Evolutionary conservation across 2,888 invertebrate species (phyloP).

Genomic region (Seladonia tumulorum): DNA sequence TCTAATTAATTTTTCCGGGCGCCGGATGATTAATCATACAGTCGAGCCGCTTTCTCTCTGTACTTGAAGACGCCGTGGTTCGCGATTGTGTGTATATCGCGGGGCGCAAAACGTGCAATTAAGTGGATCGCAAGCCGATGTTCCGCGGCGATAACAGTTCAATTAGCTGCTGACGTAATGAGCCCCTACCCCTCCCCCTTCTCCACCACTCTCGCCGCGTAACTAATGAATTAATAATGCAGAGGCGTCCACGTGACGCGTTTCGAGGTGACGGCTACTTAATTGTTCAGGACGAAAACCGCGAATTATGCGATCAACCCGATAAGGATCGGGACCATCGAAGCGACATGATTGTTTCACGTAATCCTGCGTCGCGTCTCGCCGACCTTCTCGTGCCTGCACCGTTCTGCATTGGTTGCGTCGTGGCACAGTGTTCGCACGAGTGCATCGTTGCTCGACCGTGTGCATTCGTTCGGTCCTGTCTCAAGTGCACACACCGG

Average conservation of each 20-base stretch:
- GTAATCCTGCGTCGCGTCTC: constrained; percentile 36
- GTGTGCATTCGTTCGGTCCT: not conserved
- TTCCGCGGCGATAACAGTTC: constrained; percentile 31
- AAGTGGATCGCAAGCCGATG: constrained; percentile 21
- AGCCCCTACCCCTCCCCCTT: not conserved
- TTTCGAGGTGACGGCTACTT: constrained; percentile 31
- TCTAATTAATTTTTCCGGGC: constrained; percentile 9
- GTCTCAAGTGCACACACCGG: not conserved
- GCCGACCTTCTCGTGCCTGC: constrained; percentile 29
- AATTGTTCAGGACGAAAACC: constrained; percentile 54
- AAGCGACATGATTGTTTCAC: constrained; percentile 52
- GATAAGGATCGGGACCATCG: constrained; percentile 54
- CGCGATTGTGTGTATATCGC: constrained; percentile 9
- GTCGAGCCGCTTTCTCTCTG: not conserved
- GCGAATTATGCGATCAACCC: constrained; percentile 41
- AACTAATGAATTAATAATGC: constrained; percentile 19
- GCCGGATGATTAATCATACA: not conserved
- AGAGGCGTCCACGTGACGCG: not conserved
- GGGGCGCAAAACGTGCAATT: constrained; percentile 11
- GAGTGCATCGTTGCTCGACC: constrained; percentile 33
- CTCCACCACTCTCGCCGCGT: not conserved
- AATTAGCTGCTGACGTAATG: constrained; percentile 26
- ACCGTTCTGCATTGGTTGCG: not conserved
- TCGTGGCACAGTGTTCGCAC: constrained; percentile 28
- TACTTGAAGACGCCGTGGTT: not conserved